Conservation (phyloP, 2,888 invertebrate species). For the Sycophila texana region DNA sequence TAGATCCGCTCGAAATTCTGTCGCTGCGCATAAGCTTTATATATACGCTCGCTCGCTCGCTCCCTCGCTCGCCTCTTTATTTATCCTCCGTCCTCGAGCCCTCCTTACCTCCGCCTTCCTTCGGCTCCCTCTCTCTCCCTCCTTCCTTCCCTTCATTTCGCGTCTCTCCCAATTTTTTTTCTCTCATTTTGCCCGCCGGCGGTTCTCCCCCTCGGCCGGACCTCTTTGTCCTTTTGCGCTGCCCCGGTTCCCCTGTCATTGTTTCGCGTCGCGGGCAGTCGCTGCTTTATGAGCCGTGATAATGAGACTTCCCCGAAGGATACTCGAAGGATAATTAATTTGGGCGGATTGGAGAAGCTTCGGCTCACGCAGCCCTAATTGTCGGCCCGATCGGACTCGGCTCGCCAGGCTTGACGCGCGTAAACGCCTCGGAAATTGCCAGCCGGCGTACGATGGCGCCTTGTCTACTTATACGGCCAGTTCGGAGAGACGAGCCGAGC, state of each 20-base stretch:
- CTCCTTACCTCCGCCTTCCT: constrained; percentile 34
- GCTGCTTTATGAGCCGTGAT: constrained; percentile 53
- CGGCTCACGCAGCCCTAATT: neutral
- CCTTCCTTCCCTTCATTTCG: neutral
- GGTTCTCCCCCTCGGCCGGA: neutral
- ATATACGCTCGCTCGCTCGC: neutral
- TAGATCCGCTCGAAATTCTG: constrained; percentile 56
- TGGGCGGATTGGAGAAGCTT: constrained; percentile 19
- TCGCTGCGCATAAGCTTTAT: constrained; percentile 40
- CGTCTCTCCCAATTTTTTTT: neutral
- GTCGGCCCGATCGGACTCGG: neutral
- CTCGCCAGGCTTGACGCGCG: too few relatives aligned
- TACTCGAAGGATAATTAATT: constrained; percentile 49
- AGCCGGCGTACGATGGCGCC: too few relatives aligned
- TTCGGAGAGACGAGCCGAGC: too few relatives aligned
- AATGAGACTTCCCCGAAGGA: constrained; percentile 44
- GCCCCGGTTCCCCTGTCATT: constrained; percentile 28
- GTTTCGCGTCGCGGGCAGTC: constrained; percentile 37
- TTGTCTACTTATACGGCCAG: too few relatives aligned
- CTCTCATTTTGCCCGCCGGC: neutral
- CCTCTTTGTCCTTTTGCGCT: neutral
- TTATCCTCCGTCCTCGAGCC: neutral
- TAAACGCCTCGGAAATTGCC: too few relatives aligned
- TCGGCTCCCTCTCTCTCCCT: constrained; percentile 17
- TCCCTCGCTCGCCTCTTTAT: constrained; percentile 10